Conservation (phyloP, 2,113 vertebrate species). For the Pteropus alecto region DNA sequence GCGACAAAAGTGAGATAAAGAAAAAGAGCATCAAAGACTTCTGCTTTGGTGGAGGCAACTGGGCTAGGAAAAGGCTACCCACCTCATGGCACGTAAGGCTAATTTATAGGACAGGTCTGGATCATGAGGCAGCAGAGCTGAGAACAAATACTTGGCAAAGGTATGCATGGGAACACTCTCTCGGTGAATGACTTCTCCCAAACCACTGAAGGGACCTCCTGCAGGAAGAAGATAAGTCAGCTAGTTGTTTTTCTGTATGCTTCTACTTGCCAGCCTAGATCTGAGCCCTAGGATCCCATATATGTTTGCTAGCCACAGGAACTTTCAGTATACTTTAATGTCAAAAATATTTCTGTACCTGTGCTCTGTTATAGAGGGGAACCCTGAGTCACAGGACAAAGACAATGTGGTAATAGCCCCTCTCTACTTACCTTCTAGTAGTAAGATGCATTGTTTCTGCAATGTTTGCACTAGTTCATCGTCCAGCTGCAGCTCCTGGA, state of each 20-base stretch:
- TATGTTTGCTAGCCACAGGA: conserved; percentile 1
- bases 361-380: neutral
- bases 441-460: conserved; percentile 93
- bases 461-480: conserved; percentile 93
- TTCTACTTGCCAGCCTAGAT: neutral
- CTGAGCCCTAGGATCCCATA: neutral
- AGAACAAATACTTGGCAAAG: conserved; percentile 98
- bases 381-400: neutral
- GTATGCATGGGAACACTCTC: conserved; percentile 99
- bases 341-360: neutral
- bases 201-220: conserved; percentile 97
- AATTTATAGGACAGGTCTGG: conserved; percentile 97
- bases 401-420: neutral
- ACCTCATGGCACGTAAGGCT: conserved; percentile 98
- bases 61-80: conserved; percentile 66
- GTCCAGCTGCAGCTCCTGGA: conserved; percentile 96
- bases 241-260: conserved; percentile 27
- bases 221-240: conserved; percentile 69
- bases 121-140: conserved; percentile 95
- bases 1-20: conserved; percentile 4
- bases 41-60: neutral
- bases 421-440: conserved; percentile 91
- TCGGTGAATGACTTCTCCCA: conserved; percentile 97
- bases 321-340: neutral
- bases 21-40: neutral